A percentile compares a stretch with the other conserved stretches of the same genome.
phyloP scores from a whole-genome alignment of 2,888 invertebrate species.

The Macropis europaea region DNA sequence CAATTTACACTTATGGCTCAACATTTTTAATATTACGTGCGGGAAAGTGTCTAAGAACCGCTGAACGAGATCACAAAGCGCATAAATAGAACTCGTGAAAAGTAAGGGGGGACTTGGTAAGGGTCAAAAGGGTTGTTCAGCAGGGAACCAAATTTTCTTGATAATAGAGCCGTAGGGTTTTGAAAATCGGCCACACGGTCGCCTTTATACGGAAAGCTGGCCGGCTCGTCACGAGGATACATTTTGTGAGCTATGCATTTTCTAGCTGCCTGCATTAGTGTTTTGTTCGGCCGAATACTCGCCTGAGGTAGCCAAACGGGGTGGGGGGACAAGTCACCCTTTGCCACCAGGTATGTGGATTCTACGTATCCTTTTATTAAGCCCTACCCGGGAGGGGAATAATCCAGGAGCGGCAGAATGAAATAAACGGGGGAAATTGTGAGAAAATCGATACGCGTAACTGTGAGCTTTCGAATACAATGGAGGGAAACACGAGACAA shows the following conservation, averaged over 20 bases:
- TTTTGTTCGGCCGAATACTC: neutral
- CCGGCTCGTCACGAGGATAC: conserved; percentile 10
- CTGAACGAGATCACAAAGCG: conserved; percentile 2
- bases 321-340: conserved; percentile 1
- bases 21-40: too few species aligned
- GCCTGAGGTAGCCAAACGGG: conserved; percentile 1
- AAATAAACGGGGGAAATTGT: conserved; percentile 34
- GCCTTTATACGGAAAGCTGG: neutral
- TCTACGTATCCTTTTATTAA: conserved; percentile 25
- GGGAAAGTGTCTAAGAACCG: neutral
- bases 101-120: neutral
- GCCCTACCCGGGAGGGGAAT: neutral
- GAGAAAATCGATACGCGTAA: conserved; percentile 41
- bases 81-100: conserved; percentile 18
- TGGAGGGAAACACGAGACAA: conserved; percentile 2
- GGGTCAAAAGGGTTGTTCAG: conserved; percentile 26
- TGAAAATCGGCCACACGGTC: neutral
- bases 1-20: too few species aligned
- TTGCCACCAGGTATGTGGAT: conserved; percentile 22
- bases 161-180: conserved; percentile 3
- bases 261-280: conserved; percentile 42
- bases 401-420: conserved; percentile 19
- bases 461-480: conserved; percentile 1
- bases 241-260: conserved; percentile 43
- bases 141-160: conserved; percentile 26